These are phyloP conservation scores for Crotalus horridus DNA, from an alignment of 2,113 vertebrate genomes.

Conservation along the genomic window DNA sequence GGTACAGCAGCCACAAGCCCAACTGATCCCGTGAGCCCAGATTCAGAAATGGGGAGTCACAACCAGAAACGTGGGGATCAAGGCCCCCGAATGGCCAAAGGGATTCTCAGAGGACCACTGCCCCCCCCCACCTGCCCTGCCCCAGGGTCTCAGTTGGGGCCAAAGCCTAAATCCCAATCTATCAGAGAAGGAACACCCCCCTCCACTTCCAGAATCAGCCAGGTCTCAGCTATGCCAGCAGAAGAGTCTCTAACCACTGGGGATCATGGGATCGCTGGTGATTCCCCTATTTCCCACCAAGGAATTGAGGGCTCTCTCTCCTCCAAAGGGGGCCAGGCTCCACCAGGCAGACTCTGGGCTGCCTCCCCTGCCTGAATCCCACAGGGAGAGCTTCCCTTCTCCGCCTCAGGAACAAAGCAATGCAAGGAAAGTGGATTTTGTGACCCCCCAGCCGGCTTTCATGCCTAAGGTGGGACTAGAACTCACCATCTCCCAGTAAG, in stretches of 20 bases:
- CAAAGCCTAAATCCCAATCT: neutral
- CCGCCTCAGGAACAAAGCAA: too few species aligned
- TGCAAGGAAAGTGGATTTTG: too few species aligned
- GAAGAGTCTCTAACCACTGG: neutral
- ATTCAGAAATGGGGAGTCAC: neutral
- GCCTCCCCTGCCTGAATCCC: neutral
- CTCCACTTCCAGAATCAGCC: neutral
- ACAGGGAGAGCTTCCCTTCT: too few species aligned
- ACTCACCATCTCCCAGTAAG: too few species aligned
- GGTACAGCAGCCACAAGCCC: neutral
- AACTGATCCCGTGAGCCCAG: rapidly evolving
- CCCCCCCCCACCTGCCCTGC: rapidly evolving
- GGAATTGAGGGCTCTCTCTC: neutral
- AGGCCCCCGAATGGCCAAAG: too few species aligned
- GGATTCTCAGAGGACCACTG: neutral
- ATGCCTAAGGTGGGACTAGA: too few species aligned
- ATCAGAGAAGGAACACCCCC: too few species aligned
- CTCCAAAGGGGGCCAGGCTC: neutral
- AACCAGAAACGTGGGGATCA: neutral
- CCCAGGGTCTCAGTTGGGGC: too few species aligned
- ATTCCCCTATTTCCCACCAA: neutral
- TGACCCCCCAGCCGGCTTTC: too few species aligned
- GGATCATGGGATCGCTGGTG: rapidly evolving
- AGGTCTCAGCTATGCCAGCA: neutral
- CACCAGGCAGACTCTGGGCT: neutral